A percentile compares a stretch with the other conserved stretches of the same genome.
Evolutionary conservation across 2,888 invertebrate genomes (phyloP).

Genomic region (Xestia sexstrigata): DNA sequence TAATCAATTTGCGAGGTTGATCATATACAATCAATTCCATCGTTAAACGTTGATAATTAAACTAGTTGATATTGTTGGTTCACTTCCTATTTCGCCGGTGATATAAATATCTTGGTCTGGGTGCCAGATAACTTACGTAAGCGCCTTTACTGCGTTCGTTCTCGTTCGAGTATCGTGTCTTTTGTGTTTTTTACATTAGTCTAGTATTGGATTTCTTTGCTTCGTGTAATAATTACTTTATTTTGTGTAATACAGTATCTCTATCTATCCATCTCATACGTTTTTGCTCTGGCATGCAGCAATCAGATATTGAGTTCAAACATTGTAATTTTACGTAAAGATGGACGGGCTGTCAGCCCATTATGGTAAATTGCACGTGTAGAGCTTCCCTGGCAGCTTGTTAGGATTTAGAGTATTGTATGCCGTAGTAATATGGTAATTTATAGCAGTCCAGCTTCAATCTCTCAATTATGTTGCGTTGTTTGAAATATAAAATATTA

Average conservation of each 20-base stretch:
- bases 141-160: conserved; percentile 37
- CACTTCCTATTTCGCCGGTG: conserved; percentile 63
- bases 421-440: conserved; percentile 43
- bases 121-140: conserved; percentile 59
- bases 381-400: conserved; percentile 54
- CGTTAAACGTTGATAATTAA: conserved; percentile 56
- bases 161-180: conserved; percentile 38
- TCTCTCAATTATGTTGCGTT: conserved; percentile 33
- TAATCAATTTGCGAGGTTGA: conserved; percentile 56
- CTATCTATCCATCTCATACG: conserved; percentile 25
- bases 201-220: conserved; percentile 50
- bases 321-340: conserved; percentile 53
- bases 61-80: conserved; percentile 55
- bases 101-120: conserved; percentile 45
- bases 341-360: conserved; percentile 38
- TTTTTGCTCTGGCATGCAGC: conserved; percentile 32
- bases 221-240: conserved; percentile 48
- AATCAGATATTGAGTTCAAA: conserved; percentile 55
- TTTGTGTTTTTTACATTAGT: conserved; percentile 53
- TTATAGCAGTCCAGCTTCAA: conserved; percentile 30
- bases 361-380: conserved; percentile 55
- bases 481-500: conserved; percentile 34
- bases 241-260: conserved; percentile 51
- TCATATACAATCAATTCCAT: conserved; percentile 39
- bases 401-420: conserved; percentile 51